Evolutionary conservation across 1,140 invertebrate species (phyloP).

Genomic region (Palaemon carinicauda): DNA sequence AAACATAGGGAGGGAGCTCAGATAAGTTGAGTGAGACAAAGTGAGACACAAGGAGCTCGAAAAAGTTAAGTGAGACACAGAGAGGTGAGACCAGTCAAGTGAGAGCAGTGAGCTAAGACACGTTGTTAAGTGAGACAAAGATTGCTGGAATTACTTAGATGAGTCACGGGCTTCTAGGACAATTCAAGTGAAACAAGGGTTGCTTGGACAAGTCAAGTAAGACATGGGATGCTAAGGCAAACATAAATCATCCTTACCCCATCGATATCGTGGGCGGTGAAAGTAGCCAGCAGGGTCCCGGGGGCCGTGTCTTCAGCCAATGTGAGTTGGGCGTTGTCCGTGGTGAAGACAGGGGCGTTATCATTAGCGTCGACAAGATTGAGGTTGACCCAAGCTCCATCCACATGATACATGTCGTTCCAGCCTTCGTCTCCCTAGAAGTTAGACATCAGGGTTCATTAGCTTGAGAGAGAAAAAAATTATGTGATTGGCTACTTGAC

Average conservation of each 20-base stretch:
- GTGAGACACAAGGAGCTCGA: too few species aligned
- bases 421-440: conserved; percentile 18
- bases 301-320: conserved; percentile 27
- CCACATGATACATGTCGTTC: conserved; percentile 18
- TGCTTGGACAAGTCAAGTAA: neutral
- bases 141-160: too few species aligned
- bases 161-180: neutral
- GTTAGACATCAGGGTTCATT: too few species aligned
- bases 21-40: too few species aligned
- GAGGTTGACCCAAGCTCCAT: conserved; percentile 31
- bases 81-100: too few species aligned
- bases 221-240: neutral
- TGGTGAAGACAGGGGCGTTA: conserved; percentile 33
- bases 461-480: too few species aligned
- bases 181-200: neutral
- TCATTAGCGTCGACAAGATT: conserved; percentile 31
- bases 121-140: too few species aligned
- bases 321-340: conserved; percentile 12
- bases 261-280: conserved; percentile 24
- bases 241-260: conserved; percentile 33
- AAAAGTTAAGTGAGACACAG: too few species aligned
- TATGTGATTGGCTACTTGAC: too few species aligned
- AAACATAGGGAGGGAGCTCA: too few species aligned
- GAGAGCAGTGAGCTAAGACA: too few species aligned
- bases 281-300: conserved; percentile 21